phyloP scores from a whole-genome alignment of 1,140 invertebrate species.

The Muscidifurax raptorellus region DNA sequence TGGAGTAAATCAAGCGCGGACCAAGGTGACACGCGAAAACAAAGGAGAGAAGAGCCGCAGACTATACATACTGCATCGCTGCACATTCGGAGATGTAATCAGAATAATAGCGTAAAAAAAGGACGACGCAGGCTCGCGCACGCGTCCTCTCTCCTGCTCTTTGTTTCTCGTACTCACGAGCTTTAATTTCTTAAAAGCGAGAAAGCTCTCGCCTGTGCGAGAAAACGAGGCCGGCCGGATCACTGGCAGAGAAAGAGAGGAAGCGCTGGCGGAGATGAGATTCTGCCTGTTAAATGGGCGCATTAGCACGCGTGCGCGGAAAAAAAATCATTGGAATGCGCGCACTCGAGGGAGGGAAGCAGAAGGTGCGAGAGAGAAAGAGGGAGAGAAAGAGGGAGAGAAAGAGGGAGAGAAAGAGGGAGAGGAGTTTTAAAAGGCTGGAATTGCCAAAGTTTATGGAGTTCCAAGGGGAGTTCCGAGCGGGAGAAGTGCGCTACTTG shows the following conservation, averaged over 20 bases:
- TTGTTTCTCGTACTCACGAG: slow-evolving; percentile 51
- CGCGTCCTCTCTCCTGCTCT: slow-evolving; percentile 45
- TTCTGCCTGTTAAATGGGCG: slow-evolving; percentile 57
- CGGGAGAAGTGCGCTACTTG: neutral
- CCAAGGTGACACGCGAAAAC: slow-evolving; percentile 51
- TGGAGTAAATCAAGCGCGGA: slow-evolving; percentile 37
- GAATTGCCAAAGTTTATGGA: slow-evolving; percentile 42
- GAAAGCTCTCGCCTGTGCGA: slow-evolving; percentile 44
- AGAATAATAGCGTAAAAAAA: slow-evolving; percentile 49
- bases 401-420: too few relatives aligned
- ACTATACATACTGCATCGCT: slow-evolving; percentile 32
- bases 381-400: too few relatives aligned
- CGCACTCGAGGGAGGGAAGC: slow-evolving; percentile 29
- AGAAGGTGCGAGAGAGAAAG: neutral
- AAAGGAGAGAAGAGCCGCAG: slow-evolving; percentile 42
- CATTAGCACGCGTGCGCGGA: slow-evolving; percentile 52
- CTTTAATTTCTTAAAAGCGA: slow-evolving; percentile 71
- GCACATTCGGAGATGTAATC: slow-evolving; percentile 29
- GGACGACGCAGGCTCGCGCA: slow-evolving; percentile 13
- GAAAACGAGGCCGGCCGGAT: slow-evolving; percentile 45
- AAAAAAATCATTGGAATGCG: slow-evolving; percentile 26
- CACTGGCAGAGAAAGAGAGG: slow-evolving; percentile 42
- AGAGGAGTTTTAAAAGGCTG: slow-evolving; percentile 49
- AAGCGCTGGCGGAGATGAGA: slow-evolving; percentile 39
- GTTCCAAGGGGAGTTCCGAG: neutral